phyloP scores from a whole-genome alignment of 2,113 vertebrate genomes.

The Diphyllodes magnificus region DNA sequence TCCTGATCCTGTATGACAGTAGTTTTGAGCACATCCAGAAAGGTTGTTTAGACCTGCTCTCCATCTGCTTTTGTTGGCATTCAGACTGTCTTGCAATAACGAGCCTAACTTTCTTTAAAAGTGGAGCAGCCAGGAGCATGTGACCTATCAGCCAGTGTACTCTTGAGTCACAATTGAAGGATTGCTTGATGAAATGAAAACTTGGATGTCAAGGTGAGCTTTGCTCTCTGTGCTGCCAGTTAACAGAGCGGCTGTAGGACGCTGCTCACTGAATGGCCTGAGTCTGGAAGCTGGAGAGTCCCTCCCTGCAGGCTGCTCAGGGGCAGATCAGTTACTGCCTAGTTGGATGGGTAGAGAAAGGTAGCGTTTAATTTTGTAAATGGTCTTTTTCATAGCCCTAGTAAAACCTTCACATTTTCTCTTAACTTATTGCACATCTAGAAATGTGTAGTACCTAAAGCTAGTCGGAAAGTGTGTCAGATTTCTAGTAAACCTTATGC shows the following conservation, averaged over 20 bases:
- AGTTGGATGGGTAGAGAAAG: not conserved
- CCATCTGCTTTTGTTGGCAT: conserved; percentile 28
- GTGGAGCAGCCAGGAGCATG: not conserved
- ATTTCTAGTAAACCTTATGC: not conserved
- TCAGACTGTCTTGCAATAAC: not conserved
- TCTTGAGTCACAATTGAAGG: not conserved
- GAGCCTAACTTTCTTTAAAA: conserved; percentile 19
- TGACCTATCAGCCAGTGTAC: not conserved
- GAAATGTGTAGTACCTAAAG: not conserved
- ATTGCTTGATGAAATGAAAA: not conserved
- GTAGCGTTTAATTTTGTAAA: not conserved
- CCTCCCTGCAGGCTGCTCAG: not conserved
- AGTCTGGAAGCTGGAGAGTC: not conserved
- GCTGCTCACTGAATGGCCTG: not conserved
- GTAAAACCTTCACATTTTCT: not conserved
- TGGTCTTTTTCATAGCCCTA: not conserved
- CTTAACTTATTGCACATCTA: not conserved
- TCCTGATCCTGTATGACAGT: not conserved
- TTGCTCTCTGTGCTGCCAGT: not conserved
- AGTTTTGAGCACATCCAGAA: not conserved
- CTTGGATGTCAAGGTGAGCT: conserved; percentile 18
- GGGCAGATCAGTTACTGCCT: not conserved
- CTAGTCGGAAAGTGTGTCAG: not conserved
- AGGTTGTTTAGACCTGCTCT: conserved; percentile 13
- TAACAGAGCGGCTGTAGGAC: not conserved